Base-by-base conservation (phyloP, 2,113 vertebrate species). In the Pandion haliaetus region DNA sequence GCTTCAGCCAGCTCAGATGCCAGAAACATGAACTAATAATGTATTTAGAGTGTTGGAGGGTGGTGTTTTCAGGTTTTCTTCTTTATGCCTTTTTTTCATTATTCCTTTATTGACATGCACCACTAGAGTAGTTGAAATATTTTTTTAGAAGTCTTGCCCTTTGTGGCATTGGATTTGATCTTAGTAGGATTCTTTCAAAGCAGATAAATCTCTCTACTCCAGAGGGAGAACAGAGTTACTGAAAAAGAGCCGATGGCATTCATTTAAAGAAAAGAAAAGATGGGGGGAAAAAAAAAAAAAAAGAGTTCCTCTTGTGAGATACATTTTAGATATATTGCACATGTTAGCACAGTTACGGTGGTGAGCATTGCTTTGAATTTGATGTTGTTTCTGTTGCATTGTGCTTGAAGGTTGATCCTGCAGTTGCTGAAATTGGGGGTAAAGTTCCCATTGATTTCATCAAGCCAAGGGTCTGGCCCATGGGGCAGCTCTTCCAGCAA, bases 121-220 rank as follows among this genome's bases (percentile, higher is more conserved):
- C 83, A 40, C 88, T 61, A 45, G 49, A 73, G 78, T 77, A 92
- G 84, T 5, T 55, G 76, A 92, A 84, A 86, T 62, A 71, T 55
- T 44, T 81, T 90, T 95, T 82, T 80, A 85, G 88, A 84, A 91
- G 54, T 67, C 77, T 88, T 72, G n/a, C 73, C 73, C 70, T 93
- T 82, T 93, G 72, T 92, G 86, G 59, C 69, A 71, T 45, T 5
- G 8, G 74, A 76, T 97, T 93, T 96, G 73, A 93, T 96, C 94
- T 76, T 95, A 52, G 90, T 83, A 88, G 78, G 70, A 87, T 92
- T 95, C 89, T 96, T 95, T 93, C 73, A 92, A 86, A 89, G 81
- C 49, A 66, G 81, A 96, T 79, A 91, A 93, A 91, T 92, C 86
- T 96, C 26, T 85, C 49, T 38, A 10, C 69, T 79, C 83, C 86